Percentiles rank a stretch among this genome's conserved stretches.
Conservation (phyloP, 92 coral and sea anemone species). For the Heliopora coerulea region DNA sequence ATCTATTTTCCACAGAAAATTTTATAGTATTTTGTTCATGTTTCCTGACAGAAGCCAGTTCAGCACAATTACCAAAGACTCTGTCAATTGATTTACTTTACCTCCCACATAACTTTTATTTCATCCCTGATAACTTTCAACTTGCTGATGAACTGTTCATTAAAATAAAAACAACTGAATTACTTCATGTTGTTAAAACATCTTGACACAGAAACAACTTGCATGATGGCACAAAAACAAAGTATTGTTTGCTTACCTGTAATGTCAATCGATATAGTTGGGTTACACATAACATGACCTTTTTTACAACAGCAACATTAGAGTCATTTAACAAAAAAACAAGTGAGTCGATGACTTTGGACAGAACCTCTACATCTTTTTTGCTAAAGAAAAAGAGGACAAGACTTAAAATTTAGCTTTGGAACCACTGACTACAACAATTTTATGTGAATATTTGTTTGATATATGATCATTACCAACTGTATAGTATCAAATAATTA, state of each 20-base stretch:
- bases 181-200: too few relatives aligned
- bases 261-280: slow-evolving; percentile 85
- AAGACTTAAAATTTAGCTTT: too few relatives aligned
- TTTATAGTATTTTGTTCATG: too few relatives aligned
- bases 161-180: background rate
- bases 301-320: slow-evolving; percentile 90
- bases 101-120: slow-evolving; percentile 96
- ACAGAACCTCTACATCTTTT: slow-evolving; percentile 85
- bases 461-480: too few relatives aligned
- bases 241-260: slow-evolving; percentile 56
- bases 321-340: slow-evolving; percentile 86
- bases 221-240: background rate
- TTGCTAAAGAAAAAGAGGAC: slow-evolving; percentile 70
- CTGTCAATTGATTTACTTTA: slow-evolving; percentile 38
- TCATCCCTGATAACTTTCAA: slow-evolving; percentile 84
- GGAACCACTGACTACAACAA: too few relatives aligned
- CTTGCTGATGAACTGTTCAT: slow-evolving; percentile 79
- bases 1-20: too few relatives aligned
- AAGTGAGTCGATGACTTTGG: slow-evolving; percentile 77
- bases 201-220: background rate
- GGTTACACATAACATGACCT: slow-evolving; percentile 90
- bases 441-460: too few relatives aligned
- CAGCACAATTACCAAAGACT: background rate
- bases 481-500: too few relatives aligned
- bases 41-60: too few relatives aligned